These are phyloP conservation scores for Zaprionus inermis DNA, from an alignment of 1,140 invertebrate species.

Conservation along the genomic window DNA sequence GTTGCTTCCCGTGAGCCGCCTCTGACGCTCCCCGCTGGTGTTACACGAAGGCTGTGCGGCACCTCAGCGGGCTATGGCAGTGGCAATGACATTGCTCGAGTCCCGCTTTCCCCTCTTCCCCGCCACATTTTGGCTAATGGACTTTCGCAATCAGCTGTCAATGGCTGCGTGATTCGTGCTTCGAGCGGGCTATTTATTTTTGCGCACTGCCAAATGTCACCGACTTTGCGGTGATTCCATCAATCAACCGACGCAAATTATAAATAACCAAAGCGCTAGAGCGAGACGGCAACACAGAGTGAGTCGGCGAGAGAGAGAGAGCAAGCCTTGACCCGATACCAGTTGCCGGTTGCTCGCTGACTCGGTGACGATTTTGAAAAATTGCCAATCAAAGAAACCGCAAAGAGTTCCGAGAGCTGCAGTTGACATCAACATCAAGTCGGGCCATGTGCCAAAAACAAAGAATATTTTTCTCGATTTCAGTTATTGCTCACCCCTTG, in stretches of 20 bases:
- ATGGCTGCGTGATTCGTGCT: slow-evolving; percentile 45
- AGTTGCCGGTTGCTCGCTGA: slow-evolving; percentile 3
- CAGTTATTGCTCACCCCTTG: slow-evolving; percentile 3
- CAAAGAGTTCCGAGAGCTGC: slow-evolving; percentile 67
- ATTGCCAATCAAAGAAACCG: slow-evolving; percentile 78
- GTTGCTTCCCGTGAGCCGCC: background rate
- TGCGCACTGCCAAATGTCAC: slow-evolving; percentile 79
- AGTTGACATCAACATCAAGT: slow-evolving; percentile 60
- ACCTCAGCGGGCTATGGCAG: slow-evolving; percentile 13
- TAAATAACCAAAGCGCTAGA: slow-evolving; percentile 67
- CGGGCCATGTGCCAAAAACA: slow-evolving; percentile 65
- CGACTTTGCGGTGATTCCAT: slow-evolving; percentile 79
- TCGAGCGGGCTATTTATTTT: slow-evolving; percentile 79
- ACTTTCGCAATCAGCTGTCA: slow-evolving; percentile 81
- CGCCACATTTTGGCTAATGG: slow-evolving; percentile 60
- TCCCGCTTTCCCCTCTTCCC: background rate
- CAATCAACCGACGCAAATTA: slow-evolving; percentile 78
- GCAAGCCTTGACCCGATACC: slow-evolving; percentile 13
- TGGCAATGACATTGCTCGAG: slow-evolving; percentile 2
- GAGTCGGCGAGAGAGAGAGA: background rate
- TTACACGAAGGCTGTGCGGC: slow-evolving; percentile 9
- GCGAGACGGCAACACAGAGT: background rate
- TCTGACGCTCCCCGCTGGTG: too few species aligned
- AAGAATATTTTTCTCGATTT: slow-evolving; percentile 57
- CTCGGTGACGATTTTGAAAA: slow-evolving; percentile 77